Base-by-base conservation (phyloP, 2,797 vertebrate species). In the Galagoides demidoff region DNA sequence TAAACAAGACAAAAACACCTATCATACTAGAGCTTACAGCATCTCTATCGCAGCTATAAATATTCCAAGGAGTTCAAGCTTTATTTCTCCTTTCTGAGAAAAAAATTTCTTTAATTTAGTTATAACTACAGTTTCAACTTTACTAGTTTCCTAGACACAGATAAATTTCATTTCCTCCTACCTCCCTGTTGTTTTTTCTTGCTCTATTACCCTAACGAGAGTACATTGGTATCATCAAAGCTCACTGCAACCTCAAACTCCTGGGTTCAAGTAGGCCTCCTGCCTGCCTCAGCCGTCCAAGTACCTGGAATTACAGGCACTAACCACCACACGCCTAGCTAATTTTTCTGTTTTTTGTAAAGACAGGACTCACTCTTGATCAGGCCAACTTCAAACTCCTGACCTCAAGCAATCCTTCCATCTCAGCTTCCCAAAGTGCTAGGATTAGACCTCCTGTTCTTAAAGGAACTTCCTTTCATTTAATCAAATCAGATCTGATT, bases 1-100 rank as follows among this genome's bases (percentile, higher is more conserved):
- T 59, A 89, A 85, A 76, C 2, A 94, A 94, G 31, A 87, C 19
- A 87, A 93, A 96, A 76, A n/a, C 16, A 77, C 3, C 70, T 85
- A 2, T 37, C 37, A 29, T 84, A 31, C 79, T 0, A 87, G 29
- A 83, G n/a, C 11, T 49, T 77, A 59, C 1, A 57, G 34, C 43
- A 85, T 83, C 12, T 64, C 7, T n/a, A 9, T 49, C 88, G 92
- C 3, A 77, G 11, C 66, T 82, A 45, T 39, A 79, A 95, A 83
- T 78, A 77, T n/a, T 76, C 6, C 27, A 85, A 73, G 1, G 39
- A n/a, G 17, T 22, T 84, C 94, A 92, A 90, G 23, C 61, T 17
- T 94, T 82, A 66, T 9, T 55, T 91, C 23, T 90, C 94, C n/a
- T 85, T 83, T 11, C 31, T 83, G 13, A 73, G 86, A 43, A 89